Percentiles rank a stretch among this genome's conserved stretches.
Conservation (phyloP, 2,797 vertebrate species). For the Chelmon rostratus region DNA sequence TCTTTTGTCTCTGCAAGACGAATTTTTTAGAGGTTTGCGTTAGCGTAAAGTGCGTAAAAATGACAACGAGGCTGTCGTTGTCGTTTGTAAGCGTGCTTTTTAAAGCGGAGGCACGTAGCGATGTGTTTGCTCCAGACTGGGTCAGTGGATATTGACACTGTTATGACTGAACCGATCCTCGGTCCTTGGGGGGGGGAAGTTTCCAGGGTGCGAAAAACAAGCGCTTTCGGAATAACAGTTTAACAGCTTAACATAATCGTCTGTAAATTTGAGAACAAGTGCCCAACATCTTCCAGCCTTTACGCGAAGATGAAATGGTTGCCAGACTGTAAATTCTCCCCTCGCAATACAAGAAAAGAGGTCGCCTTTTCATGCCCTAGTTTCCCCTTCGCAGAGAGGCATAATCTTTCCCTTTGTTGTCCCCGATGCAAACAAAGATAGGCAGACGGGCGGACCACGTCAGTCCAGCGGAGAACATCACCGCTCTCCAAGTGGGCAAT, state of each 20-base stretch:
- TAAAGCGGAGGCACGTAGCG: background rate
- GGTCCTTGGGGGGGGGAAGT: constrained; percentile 39
- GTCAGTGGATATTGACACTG: constrained; percentile 57
- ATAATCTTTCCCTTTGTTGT: constrained; percentile 78
- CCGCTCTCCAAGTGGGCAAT: constrained; percentile 26
- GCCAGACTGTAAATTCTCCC: constrained; percentile 36
- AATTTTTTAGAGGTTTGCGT: background rate
- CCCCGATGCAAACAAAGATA: constrained; percentile 61
- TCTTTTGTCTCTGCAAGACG: background rate
- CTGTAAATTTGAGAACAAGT: constrained; percentile 32
- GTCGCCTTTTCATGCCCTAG: constrained; percentile 75
- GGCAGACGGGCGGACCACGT: constrained; percentile 50
- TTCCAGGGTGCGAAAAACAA: constrained; percentile 39
- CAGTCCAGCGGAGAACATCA: constrained; percentile 39
- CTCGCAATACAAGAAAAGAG: constrained; percentile 55
- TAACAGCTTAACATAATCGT: constrained; percentile 18
- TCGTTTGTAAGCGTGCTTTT: background rate
- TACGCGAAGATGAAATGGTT: constrained; percentile 24
- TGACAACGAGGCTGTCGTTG: background rate
- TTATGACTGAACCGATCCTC: constrained; percentile 51
- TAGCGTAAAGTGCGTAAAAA: constrained; percentile 32
- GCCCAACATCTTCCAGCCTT: constrained; percentile 22
- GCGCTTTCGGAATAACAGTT: constrained; percentile 14
- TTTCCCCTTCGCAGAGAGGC: constrained; percentile 63
- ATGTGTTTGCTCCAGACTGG: constrained; percentile 31